Evolutionary conservation across 2,113 vertebrate species (phyloP).

Genomic region (Hippocampus abdominalis): DNA sequence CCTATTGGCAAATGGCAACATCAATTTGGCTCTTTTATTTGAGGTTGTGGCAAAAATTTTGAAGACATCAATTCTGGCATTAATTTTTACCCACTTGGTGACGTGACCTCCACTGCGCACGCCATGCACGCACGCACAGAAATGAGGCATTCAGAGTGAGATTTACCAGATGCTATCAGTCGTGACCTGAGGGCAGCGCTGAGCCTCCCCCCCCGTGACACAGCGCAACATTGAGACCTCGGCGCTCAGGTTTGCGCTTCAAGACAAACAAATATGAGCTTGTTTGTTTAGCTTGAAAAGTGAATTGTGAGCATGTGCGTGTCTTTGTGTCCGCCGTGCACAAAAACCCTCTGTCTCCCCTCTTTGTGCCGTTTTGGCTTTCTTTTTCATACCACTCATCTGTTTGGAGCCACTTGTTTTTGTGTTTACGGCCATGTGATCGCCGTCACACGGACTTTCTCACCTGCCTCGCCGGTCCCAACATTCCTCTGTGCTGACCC

Average conservation of each 20-base stretch:
- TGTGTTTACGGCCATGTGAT: slow-evolving; percentile 10
- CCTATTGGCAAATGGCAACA: background rate
- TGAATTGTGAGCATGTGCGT: slow-evolving; percentile 4
- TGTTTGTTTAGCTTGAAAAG: slow-evolving; percentile 43
- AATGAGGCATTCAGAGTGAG: slow-evolving; percentile 42
- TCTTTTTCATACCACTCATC: slow-evolving; percentile 34
- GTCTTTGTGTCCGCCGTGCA: slow-evolving; percentile 28
- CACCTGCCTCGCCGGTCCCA: slow-evolving; percentile 18
- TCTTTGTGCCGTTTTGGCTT: slow-evolving; percentile 47
- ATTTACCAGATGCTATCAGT: slow-evolving; percentile 57
- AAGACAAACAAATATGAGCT: slow-evolving; percentile 36
- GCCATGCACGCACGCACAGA: slow-evolving; percentile 27
- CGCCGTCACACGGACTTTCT: slow-evolving; percentile 3
- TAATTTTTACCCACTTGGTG: slow-evolving; percentile 11
- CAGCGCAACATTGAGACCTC: slow-evolving; percentile 51
- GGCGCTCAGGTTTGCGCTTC: slow-evolving; percentile 55
- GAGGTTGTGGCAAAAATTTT: background rate
- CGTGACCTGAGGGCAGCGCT: slow-evolving; percentile 47
- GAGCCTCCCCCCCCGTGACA: slow-evolving; percentile 58
- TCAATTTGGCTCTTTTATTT: background rate
- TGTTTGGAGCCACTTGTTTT: slow-evolving; percentile 18
- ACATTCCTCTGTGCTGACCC: slow-evolving; percentile 26
- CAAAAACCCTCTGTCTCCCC: slow-evolving; percentile 6
- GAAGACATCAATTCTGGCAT: slow-evolving; percentile 5
- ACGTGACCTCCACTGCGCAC: slow-evolving; percentile 26